Evolutionary conservation across 2,888 invertebrate species (phyloP).

Genomic region (Phlogophora meticulosa): DNA sequence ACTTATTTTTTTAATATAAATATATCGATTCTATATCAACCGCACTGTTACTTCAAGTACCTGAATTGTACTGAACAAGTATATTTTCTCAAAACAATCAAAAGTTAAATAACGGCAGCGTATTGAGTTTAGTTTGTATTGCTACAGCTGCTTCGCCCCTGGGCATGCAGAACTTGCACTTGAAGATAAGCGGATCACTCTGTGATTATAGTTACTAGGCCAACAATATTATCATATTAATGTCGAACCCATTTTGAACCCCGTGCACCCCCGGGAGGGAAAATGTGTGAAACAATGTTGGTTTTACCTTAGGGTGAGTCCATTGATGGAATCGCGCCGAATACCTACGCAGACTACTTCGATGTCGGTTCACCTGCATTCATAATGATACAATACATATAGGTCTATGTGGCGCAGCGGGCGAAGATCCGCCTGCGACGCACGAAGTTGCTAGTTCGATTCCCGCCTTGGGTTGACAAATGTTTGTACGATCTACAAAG

Average conservation of each 20-base stretch:
- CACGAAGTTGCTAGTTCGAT: no score
- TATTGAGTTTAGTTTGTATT: slow-evolving; percentile 1
- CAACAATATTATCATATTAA: slow-evolving; percentile 57
- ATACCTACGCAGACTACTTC: background rate
- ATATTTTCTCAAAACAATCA: background rate
- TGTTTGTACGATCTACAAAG: no score
- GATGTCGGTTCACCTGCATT: background rate
- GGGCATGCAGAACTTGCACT: slow-evolving; percentile 42
- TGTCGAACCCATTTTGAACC: slow-evolving; percentile 30
- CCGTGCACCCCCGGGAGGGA: slow-evolving; percentile 20
- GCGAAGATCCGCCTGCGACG: no score
- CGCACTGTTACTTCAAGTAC: background rate
- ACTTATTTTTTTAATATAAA: no score
- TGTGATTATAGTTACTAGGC: slow-evolving; percentile 40
- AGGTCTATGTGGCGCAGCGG: no score
- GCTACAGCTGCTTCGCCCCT: background rate
- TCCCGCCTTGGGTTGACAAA: no score
- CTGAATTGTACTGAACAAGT: no score
- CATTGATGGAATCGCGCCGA: background rate
- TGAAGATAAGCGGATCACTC: slow-evolving; percentile 46
- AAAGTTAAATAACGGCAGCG: background rate
- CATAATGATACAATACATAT: background rate
- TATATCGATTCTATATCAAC: background rate
- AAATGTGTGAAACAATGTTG: slow-evolving; percentile 34
- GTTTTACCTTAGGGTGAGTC: background rate